Evolutionary conservation across 2,797 vertebrate genomes (phyloP).

Genomic region (Microctenopoma stevenorrisi): DNA sequence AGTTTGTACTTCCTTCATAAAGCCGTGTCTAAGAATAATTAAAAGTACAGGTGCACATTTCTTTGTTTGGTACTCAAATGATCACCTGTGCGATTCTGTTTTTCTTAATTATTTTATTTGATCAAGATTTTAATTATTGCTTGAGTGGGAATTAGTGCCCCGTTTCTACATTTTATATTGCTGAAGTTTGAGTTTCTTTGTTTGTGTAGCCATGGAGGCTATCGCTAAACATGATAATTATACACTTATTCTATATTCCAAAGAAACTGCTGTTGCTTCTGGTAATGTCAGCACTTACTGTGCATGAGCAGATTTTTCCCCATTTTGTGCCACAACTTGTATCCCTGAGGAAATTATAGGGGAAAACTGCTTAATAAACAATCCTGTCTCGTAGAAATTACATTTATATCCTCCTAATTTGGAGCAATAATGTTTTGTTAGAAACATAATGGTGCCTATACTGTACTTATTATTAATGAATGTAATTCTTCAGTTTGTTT

Average conservation of each 20-base stretch:
- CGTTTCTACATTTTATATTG: conserved; percentile 27
- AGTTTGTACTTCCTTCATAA: not conserved
- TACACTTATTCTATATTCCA: conserved; percentile 42
- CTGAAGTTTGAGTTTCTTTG: conserved; percentile 45
- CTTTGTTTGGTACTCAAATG: not conserved
- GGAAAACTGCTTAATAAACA: conserved; percentile 51
- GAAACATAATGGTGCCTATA: conserved; percentile 10
- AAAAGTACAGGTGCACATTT: conserved; percentile 1
- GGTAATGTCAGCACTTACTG: conserved; percentile 60
- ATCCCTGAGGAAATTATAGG: conserved; percentile 60
- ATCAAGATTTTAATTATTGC: not conserved
- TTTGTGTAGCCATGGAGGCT: conserved; percentile 46
- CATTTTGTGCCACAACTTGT: conserved; percentile 49
- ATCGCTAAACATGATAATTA: conserved; percentile 60
- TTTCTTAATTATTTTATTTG: not conserved
- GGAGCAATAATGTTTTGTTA: conserved; percentile 24
- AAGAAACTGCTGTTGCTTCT: conserved; percentile 56
- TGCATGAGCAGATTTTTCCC: conserved; percentile 54
- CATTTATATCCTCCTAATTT: conserved; percentile 29
- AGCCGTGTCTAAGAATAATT: conserved; percentile 5
- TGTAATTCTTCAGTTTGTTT: not conserved
- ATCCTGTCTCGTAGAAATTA: conserved; percentile 44
- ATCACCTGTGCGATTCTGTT: conserved; percentile 17
- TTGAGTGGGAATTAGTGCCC: not conserved
- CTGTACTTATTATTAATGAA: conserved; percentile 12